Evolutionary conservation across 1,140 invertebrate genomes (phyloP).

Genomic region (Papilio glaucus): DNA sequence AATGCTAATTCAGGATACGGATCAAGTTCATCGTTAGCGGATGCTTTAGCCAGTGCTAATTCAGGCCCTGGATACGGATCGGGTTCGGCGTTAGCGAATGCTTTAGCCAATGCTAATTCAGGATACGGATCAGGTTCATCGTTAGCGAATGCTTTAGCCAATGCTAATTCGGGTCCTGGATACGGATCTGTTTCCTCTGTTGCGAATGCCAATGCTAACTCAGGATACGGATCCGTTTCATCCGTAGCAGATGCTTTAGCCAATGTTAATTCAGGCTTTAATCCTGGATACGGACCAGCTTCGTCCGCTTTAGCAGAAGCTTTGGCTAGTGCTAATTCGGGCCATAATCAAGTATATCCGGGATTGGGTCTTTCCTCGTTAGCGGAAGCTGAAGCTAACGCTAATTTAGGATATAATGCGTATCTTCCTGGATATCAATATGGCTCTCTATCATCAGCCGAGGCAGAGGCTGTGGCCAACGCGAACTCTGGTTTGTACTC

Average conservation of each 20-base stretch:
- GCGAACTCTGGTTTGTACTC: conserved; percentile 9
- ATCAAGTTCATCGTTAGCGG: conserved; percentile 29
- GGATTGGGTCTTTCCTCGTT: too few relatives aligned
- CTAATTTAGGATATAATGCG: conserved; percentile 24
- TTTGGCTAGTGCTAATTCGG: conserved; percentile 34
- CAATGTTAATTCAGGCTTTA: conserved; percentile 10
- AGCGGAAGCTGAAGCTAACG: conserved; percentile 28
- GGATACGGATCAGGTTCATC: conserved; percentile 26
- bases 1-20: conserved; percentile 17
- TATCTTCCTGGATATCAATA: conserved; percentile 38
- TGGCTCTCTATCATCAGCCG: conserved; percentile 4
- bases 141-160: conserved; percentile 28
- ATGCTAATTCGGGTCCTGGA: conserved; percentile 26
- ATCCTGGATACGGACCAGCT: conserved; percentile 32
- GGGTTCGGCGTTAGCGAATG: background rate
- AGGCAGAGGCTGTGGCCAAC: conserved; percentile 12
- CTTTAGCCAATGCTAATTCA: conserved; percentile 30
- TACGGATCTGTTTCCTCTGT: conserved; percentile 11
- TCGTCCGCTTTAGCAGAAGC: conserved; percentile 26
- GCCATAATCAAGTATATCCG: background rate
- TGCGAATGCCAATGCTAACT: conserved; percentile 29
- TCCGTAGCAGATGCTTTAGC: conserved; percentile 34
- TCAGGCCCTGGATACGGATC: background rate
- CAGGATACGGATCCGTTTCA: conserved; percentile 8
- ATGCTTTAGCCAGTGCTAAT: conserved; percentile 14